Base-by-base conservation (phyloP, 2,113 vertebrate species). In the Dascyllus trimaculatus region DNA sequence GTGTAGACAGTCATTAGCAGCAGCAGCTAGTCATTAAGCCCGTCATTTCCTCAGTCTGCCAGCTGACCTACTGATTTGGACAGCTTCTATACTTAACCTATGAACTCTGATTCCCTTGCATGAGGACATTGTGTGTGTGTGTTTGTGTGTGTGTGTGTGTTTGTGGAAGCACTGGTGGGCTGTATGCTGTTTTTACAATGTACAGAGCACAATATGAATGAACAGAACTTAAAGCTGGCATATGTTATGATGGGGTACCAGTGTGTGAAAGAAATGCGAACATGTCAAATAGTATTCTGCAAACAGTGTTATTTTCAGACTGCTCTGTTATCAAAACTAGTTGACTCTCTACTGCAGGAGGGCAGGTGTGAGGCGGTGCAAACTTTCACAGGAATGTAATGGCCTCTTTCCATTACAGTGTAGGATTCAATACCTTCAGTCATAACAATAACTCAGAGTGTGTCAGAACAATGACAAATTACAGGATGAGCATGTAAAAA, bases 21-120 rank as follows among this genome's bases (percentile, higher is more conserved):
- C 85, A 84, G 85, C 81, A 91, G 86, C 74, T 85, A 61, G 85
- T 90, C 90, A 93, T 91, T 93, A 90, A 90, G 88, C 89, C 92
- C 48, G 40, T 91, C 92, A 92, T 91, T 91, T 91, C 58, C 78
- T 66, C 86, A 49, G 85, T 85, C 73, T 84, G 89, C 75, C 48
- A 75, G 86, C 72, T 91, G 88, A 93, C 90, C 91, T 52, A 76
- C 80, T 90, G 89, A 88, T 88, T 92, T 85, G 74, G 80, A 88
- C 71, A 78, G 78, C 78, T 78, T 82, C 89, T 91, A 87, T 82
- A 69, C 65, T 93, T 90, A 92, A 92, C 89, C 92, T 88, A 2
- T 91, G 92, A 94, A 86, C 93, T 82, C 65, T 13, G 65, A 83
- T 59, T 74, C 25, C 62, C 49, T 54, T 56, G 49, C 56, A 25